Evolutionary conservation across 2,113 vertebrate species (phyloP), one percentile per base, ranked within the genome.

Genomic region (Thamnaconus septentrionalis): DNA sequence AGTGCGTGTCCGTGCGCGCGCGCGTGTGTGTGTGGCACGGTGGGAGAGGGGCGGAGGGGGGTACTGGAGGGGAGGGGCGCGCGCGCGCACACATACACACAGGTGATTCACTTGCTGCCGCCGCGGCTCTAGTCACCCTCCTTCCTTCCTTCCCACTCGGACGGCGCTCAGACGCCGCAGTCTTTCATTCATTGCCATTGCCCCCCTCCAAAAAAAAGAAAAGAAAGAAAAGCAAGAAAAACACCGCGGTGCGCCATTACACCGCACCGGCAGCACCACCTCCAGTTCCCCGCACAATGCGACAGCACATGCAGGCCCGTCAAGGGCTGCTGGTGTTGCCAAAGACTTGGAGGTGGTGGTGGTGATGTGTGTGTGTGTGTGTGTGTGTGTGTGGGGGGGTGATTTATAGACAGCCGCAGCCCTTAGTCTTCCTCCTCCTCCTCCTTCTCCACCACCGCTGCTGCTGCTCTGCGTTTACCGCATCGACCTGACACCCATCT

Each of bases 71-170:
- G 18, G 18, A 31, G 18, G 18, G 44, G 51, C 10, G 43, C 18
- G 12, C 3, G 44, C 0, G 44, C 1, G 1, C 8, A 71, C 76
- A 78, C 18, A 31, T 31, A 31, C 18, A 85, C 85, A 91, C 90
- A 91, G 88, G 89, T 90, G 90, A 85, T 71, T 84, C 88, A 91
- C 90, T 89, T 91, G 90, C 88, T 88, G 78, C 58, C 41, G 76
- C 58, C 39, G 76, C 68, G 45, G 66, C 53, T 76, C 39, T 41
- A 3, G 1, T 69, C 78, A 76, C 71, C 80, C 79, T 76, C 59
- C 43, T 46, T 56, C 18, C 18, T 31, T 31, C 18, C 18, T 31
- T 31, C 18, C 57, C 66, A 40, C 74, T 18, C 60, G 58, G 64
- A 64, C 64, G 31, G 48, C 3, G 66, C 5, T 42, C 49, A 58